phyloP scores from a whole-genome alignment of 2,113 vertebrate genomes.

The Melierax canorus region DNA sequence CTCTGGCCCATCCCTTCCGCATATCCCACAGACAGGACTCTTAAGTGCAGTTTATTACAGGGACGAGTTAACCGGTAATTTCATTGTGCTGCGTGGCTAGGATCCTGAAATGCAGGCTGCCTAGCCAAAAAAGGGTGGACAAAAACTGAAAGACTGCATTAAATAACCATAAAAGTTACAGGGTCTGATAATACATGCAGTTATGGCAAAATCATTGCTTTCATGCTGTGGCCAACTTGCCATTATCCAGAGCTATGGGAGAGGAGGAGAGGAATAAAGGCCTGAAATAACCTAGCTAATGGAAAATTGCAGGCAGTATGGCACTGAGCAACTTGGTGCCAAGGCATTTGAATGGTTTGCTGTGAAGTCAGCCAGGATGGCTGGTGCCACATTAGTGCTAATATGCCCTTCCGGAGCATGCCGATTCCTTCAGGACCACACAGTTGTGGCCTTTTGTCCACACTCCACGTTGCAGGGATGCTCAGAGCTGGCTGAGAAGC shows the following conservation, averaged over 20 bases:
- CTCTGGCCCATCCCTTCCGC: conserved; percentile 21
- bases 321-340: not conserved
- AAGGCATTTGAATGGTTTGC: conserved; percentile 30
- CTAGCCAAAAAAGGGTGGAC: conserved; percentile 9
- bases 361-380: not conserved
- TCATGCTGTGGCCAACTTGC: not conserved
- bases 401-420: not conserved
- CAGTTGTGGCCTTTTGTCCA: not conserved
- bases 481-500: not conserved
- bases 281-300: conserved; percentile 34
- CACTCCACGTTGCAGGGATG: not conserved
- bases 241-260: not conserved
- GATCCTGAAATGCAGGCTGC: conserved; percentile 1
- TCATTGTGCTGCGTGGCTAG: not conserved
- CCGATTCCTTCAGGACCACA: conserved; percentile 20
- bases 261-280: not conserved
- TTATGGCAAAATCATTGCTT: conserved; percentile 32
- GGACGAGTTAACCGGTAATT: not conserved
- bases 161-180: conserved; percentile 22
- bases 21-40: conserved; percentile 3
- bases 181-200: not conserved
- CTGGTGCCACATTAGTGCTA: conserved; percentile 20
- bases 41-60: conserved; percentile 32
- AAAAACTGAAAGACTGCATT: not conserved
- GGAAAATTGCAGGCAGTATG: conserved; percentile 11